Evolutionary conservation across 2,113 vertebrate genomes (phyloP), one percentile per base, ranked within the genome.

Genomic region (Tylochromis polylepis): DNA sequence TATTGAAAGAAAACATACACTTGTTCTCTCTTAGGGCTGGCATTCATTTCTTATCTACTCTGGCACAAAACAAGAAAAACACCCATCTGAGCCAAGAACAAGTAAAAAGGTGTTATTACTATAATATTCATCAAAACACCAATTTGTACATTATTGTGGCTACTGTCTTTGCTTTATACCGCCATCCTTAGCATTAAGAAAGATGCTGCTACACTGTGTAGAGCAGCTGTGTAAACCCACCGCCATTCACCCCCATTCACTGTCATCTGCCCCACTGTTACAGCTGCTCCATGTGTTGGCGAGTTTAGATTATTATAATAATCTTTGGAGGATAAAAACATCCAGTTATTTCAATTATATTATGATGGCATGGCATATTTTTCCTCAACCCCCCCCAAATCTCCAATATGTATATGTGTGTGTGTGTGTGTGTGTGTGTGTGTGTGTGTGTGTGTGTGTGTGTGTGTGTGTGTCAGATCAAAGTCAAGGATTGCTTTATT

Each of bases 1-100:
- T 60, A 59, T 16, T 89, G 88, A 93, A 88, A 87, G 87, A 72
- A 88, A 89, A 85, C 80, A 83, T 86, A 85, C 77, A 88, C 90
- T 93, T 90, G 91, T 89, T 93, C 78, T 75, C 36, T 84, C 24
- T 24, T 24, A 15, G 59, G 72, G 53, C 87, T 94, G 91, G 93
- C 90, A 86, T 62, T 60, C 80, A 34, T 87, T 72, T 81, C 55
- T 75, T 85, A 81, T 93, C 84, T 91, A 85, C 82, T 82, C 84
- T 92, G 86, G 88, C 86, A 79, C 46, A 60, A 85, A 38, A 58
- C 49, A 9, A 56, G 65, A 90, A 75, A 85, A 90, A 81, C 79
- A 62, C 75, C 81, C 4, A 0, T 77, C 62, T 38, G 65, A 86
- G 85, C 80, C 67, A 88, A 83, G 59, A 84, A 72, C n/a, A 10